Conservation (phyloP, 1,140 invertebrate genomes). For the Drosophila asahinai region DNA sequence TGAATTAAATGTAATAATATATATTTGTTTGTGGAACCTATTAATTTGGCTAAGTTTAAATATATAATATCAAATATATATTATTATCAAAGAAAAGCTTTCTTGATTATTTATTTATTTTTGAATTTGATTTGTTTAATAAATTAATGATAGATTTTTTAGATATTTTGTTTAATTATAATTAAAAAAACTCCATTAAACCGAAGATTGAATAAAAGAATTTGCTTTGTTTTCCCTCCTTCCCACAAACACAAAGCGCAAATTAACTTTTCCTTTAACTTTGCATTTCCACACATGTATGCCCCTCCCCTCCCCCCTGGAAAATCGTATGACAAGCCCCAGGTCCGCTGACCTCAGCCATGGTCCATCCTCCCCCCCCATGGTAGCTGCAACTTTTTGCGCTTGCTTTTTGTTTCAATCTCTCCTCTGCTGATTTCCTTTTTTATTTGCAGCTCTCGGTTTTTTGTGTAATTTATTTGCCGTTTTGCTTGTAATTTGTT, state of each 20-base stretch:
- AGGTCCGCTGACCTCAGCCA: constrained; percentile 40
- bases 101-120: too few species aligned
- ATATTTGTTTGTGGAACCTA: too few species aligned
- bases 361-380: too few species aligned
- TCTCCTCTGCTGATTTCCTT: constrained; percentile 23
- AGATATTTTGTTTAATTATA: too few species aligned
- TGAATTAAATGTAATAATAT: too few species aligned
- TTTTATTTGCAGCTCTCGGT: constrained; percentile 42
- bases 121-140: not conserved
- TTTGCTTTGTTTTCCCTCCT: too few species aligned
- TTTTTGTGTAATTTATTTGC: constrained; percentile 81
- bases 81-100: too few species aligned
- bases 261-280: constrained; percentile 43
- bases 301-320: not conserved
- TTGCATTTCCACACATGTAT: constrained; percentile 30
- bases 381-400: constrained; percentile 46
- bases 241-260: not conserved
- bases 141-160: too few species aligned
- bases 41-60: too few species aligned
- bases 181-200: too few species aligned
- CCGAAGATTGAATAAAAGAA: not conserved
- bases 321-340: constrained; percentile 9
- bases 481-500: constrained; percentile 83
- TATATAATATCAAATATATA: too few species aligned
- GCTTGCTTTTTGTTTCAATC: constrained; percentile 34